Evolutionary conservation across 2,888 invertebrate species (phyloP).

Genomic region (Endotricha flammealis): DNA sequence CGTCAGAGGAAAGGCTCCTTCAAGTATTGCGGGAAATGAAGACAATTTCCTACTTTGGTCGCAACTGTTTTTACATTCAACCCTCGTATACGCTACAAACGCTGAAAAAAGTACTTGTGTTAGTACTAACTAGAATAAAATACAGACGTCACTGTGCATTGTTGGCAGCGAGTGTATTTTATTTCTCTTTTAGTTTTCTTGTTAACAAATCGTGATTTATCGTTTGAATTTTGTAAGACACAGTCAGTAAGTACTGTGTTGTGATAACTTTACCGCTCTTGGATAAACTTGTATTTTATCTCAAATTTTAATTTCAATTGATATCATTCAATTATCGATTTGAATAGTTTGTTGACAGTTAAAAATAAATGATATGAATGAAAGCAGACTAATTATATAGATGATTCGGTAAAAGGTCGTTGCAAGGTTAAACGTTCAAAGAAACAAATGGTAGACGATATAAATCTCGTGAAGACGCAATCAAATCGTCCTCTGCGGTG

Average conservation of each 20-base stretch:
- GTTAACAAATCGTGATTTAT: background rate
- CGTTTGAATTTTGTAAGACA: no score
- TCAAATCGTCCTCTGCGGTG: slow-evolving; percentile 39
- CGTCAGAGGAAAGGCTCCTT: slow-evolving; percentile 27
- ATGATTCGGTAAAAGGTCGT: slow-evolving; percentile 5
- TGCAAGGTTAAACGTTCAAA: slow-evolving; percentile 18
- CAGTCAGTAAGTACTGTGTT: no score
- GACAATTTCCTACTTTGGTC: slow-evolving; percentile 37
- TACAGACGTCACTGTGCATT: no score
- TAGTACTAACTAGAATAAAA: background rate
- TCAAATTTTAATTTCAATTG: no score
- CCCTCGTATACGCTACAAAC: slow-evolving; percentile 6
- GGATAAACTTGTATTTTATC: no score
- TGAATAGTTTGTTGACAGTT: background rate
- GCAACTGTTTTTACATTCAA: slow-evolving; percentile 31
- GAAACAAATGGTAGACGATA: slow-evolving; percentile 30
- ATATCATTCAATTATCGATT: background rate
- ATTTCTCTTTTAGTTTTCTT: background rate
- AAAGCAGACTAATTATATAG: background rate
- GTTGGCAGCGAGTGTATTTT: no score
- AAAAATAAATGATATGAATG: no score
- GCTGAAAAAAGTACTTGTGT: background rate
- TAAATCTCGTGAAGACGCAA: slow-evolving; percentile 50
- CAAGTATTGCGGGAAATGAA: slow-evolving; percentile 43
- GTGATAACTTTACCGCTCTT: no score